phyloP scores from a whole-genome alignment of 2,888 invertebrate species.

The Neoaliturus tenellus region DNA sequence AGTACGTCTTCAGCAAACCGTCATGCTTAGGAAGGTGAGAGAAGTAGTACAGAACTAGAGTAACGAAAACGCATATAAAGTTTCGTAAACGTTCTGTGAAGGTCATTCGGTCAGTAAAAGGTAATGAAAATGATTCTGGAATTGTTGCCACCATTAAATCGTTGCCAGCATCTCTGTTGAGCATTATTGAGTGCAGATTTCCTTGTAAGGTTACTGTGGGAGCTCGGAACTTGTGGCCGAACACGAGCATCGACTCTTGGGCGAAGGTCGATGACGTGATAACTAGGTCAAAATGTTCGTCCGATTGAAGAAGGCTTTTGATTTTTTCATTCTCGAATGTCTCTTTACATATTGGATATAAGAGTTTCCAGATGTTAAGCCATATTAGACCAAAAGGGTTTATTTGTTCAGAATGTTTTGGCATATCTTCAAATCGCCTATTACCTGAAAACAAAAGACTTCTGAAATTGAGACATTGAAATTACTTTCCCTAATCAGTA shows the following conservation, averaged over 20 bases:
- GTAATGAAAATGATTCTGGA: neutral
- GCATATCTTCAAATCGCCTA: neutral
- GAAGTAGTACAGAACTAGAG: constrained; percentile 30
- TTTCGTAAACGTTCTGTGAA: constrained; percentile 34
- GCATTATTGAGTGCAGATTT: neutral
- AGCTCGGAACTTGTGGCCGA: constrained; percentile 33
- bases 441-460: neutral
- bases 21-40: constrained; percentile 61
- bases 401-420: constrained; percentile 9
- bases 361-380: neutral
- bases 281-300: constrained; percentile 33
- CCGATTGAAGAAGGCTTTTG: constrained; percentile 10
- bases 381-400: neutral
- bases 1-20: constrained; percentile 55
- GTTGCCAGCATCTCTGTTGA: constrained; percentile 16
- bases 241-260: constrained; percentile 37
- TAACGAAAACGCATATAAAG: neutral
- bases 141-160: neutral
- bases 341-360: constrained; percentile 10
- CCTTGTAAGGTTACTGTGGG: neutral
- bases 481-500: too few relatives aligned
- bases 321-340: constrained; percentile 28
- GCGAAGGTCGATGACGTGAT: constrained; percentile 16
- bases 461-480: too few relatives aligned
- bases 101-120: constrained; percentile 35